Evolutionary conservation across 2,113 vertebrate genomes (phyloP).

Genomic region (Aphelocoma coerulescens): DNA sequence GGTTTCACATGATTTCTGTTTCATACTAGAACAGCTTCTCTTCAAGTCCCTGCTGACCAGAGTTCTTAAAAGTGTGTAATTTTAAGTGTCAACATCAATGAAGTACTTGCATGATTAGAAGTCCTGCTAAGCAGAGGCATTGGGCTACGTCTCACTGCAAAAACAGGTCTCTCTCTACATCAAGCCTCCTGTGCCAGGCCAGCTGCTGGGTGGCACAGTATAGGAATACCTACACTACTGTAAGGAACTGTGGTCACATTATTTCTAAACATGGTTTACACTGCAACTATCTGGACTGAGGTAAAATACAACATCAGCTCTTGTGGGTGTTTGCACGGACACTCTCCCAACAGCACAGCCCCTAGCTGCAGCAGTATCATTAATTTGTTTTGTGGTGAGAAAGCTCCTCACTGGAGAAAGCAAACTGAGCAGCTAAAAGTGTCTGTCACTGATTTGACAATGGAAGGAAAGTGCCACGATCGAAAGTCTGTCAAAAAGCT

Average conservation of each 20-base stretch:
- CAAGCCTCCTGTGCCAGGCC: not conserved
- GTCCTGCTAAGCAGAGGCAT: not conserved
- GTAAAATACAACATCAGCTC: not conserved
- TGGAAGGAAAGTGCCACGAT: not conserved
- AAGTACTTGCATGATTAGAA: not conserved
- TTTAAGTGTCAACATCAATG: not conserved
- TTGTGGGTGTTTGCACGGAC: not conserved
- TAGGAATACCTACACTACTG: not conserved
- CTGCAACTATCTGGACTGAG: not conserved
- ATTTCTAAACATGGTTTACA: not conserved
- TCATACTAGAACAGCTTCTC: not conserved
- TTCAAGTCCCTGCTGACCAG: not conserved
- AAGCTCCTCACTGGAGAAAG: not conserved
- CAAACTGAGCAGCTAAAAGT: not conserved
- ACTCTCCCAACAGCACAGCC: not conserved
- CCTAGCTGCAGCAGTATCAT: not conserved
- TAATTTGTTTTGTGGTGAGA: not conserved
- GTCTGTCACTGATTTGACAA: not conserved
- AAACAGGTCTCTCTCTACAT: not conserved
- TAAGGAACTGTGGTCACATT: not conserved
- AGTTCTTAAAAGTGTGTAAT: not conserved
- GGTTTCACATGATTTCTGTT: not conserved
- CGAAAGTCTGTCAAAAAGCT: not conserved
- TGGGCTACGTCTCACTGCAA: not conserved
- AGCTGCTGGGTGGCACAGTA: too few relatives aligned